These are phyloP conservation scores for Philonicus albiceps DNA, from an alignment of 2,888 invertebrate genomes.

Conservation along the genomic window DNA sequence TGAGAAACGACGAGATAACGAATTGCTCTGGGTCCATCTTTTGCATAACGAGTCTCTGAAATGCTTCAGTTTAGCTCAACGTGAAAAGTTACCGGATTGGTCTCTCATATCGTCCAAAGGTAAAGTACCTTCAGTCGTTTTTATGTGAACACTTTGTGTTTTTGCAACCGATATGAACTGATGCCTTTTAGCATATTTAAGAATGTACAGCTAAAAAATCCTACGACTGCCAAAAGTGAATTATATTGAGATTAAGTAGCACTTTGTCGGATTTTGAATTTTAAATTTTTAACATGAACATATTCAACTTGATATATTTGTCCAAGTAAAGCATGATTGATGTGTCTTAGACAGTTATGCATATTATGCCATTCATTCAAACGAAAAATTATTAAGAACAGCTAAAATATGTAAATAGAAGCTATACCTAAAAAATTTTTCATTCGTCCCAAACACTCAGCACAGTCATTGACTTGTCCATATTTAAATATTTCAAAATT, in stretches of 20 bases:
- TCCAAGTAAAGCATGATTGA: background rate
- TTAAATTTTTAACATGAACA: background rate
- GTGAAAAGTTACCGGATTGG: background rate
- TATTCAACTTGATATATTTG: background rate
- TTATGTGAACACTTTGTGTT: background rate
- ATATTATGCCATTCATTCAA: background rate
- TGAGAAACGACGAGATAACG: background rate
- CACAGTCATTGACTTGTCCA: background rate
- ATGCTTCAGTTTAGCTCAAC: background rate
- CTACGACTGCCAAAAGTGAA: background rate
- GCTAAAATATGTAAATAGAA: background rate
- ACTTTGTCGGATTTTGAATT: background rate
- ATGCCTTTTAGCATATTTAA: background rate
- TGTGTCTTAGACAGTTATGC: background rate
- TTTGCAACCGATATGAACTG: background rate
- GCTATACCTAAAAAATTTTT: background rate
- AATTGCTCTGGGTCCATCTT: background rate
- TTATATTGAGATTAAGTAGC: background rate
- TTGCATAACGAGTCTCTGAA: slow-evolving; percentile 10
- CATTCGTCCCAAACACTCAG: background rate
- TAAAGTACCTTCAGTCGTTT: background rate
- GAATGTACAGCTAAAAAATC: background rate
- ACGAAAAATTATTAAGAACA: background rate
- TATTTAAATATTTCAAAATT: background rate
- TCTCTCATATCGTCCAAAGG: background rate